A percentile compares a stretch with the other conserved stretches of the same genome.
phyloP scores from a whole-genome alignment of 2,113 vertebrate genomes.

The Mustela lutreola region DNA sequence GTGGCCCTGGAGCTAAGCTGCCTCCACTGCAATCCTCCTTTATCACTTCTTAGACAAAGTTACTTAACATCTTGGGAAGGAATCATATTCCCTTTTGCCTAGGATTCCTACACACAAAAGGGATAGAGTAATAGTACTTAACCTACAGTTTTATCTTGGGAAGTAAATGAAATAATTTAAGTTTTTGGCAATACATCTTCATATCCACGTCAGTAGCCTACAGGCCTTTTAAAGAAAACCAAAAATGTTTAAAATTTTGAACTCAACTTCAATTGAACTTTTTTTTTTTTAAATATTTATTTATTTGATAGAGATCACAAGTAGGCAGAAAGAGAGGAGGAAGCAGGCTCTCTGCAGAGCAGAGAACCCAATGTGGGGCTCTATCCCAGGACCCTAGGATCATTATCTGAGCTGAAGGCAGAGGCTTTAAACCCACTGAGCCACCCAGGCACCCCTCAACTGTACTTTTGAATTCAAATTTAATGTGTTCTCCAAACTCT shows the following conservation, averaged over 20 bases:
- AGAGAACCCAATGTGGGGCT: too few species aligned
- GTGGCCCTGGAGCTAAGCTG: background rate
- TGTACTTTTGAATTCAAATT: background rate
- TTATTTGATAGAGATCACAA: too few species aligned
- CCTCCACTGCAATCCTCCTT: background rate
- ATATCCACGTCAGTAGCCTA: background rate
- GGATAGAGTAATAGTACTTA: background rate
- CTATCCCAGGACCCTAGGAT: too few species aligned
- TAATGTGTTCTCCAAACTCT: background rate
- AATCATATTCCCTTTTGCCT: background rate
- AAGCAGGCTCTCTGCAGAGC: too few species aligned
- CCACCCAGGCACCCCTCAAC: too few species aligned
- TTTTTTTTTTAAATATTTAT: too few species aligned
- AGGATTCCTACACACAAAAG: background rate
- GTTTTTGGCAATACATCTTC: background rate
- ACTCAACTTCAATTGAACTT: background rate
- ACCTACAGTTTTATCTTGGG: background rate
- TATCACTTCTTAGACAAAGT: background rate
- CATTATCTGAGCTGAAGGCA: too few species aligned
- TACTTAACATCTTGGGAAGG: background rate
- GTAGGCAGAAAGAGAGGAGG: too few species aligned
- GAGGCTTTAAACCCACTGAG: too few species aligned
- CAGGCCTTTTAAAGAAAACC: background rate
- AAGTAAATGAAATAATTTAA: conserved; percentile 5
- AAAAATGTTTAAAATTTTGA: background rate